Percentiles rank a stretch among this genome's conserved stretches.
These are phyloP conservation scores for Bos javanicus DNA, from an alignment of 2,113 vertebrate species.

Conservation along the genomic window DNA sequence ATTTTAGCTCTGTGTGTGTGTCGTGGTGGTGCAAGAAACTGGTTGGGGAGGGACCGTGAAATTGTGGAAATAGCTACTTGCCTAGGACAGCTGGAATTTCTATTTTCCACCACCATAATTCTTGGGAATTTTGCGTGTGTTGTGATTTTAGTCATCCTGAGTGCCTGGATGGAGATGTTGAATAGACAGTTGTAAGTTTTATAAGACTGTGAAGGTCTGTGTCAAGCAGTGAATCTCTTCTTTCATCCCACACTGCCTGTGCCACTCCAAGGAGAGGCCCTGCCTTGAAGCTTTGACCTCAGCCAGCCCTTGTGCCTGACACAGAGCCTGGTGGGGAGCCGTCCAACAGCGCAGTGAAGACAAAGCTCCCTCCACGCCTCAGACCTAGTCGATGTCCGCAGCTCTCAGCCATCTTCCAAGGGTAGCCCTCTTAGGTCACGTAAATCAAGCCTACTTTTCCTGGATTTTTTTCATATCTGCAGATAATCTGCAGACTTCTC, in stretches of 20 bases:
- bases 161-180: background rate
- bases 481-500: background rate
- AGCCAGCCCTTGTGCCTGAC: background rate
- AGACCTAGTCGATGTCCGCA: background rate
- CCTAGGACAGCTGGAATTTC: background rate
- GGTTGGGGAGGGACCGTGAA: background rate
- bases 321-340: background rate
- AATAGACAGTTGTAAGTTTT: background rate
- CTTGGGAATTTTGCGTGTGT: background rate
- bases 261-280: background rate
- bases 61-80: background rate
- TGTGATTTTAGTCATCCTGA: background rate
- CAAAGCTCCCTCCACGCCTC: rapidly evolving
- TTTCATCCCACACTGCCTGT: background rate
- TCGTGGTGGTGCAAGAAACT: background rate
- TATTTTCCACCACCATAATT: background rate
- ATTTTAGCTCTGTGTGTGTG: background rate
- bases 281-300: background rate
- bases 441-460: background rate
- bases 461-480: background rate
- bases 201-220: background rate
- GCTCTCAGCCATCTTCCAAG: background rate
- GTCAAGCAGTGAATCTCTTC: background rate
- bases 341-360: rapidly evolving
- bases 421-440: background rate